Evolutionary conservation across 2,113 vertebrate genomes (phyloP).

Genomic region (Sciurus niger): DNA sequence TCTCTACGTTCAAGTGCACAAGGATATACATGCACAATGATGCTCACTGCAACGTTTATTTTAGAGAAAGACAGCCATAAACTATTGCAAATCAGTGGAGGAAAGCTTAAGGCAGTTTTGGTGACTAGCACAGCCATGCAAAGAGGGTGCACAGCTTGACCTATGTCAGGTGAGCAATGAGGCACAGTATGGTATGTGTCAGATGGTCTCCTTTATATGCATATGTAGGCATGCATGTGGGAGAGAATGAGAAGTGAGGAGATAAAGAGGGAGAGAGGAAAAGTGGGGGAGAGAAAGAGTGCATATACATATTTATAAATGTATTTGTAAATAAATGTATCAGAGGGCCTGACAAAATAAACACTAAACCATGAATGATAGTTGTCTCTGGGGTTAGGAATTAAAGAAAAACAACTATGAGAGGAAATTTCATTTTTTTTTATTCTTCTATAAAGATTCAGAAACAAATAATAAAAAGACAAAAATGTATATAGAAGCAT

Average conservation of each 20-base stretch:
- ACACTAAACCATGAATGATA: not conserved
- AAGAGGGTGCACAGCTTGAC: not conserved
- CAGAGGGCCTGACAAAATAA: not conserved
- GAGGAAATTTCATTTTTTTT: slow-evolving; percentile 8
- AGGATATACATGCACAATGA: not conserved
- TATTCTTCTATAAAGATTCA: slow-evolving; percentile 27
- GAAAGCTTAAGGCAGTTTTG: not conserved
- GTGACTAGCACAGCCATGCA: not conserved
- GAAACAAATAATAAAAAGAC: slow-evolving; percentile 11
- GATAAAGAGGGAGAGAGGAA: not conserved
- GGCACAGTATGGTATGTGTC: not conserved
- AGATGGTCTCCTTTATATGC: not conserved
- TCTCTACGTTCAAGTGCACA: not conserved
- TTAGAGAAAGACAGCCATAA: not conserved
- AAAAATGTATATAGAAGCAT: slow-evolving; percentile 21
- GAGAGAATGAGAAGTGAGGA: not conserved
- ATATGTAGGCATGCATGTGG: not conserved
- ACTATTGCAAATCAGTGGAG: not conserved
- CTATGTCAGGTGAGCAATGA: not conserved
- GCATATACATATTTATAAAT: not conserved
- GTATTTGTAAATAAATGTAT: not conserved
- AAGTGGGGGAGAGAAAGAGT: not conserved
- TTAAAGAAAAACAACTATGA: not conserved
- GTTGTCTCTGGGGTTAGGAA: not conserved
- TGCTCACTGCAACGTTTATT: not conserved